These are phyloP conservation scores for Lasiurus borealis DNA, from an alignment of 2,113 vertebrate genomes.

Conservation along the genomic window DNA sequence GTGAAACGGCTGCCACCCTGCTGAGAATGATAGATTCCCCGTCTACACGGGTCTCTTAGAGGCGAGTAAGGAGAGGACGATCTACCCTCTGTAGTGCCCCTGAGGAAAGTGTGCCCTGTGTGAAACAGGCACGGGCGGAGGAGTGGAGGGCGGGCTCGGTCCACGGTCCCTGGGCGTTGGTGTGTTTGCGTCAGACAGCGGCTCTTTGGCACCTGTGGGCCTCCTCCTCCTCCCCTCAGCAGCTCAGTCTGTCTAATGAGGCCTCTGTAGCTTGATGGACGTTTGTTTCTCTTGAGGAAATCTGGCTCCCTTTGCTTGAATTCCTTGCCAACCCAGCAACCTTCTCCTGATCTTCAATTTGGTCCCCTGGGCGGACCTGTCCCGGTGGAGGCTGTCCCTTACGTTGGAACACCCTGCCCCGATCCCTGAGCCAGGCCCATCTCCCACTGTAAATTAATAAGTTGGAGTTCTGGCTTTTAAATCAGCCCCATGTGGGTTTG, in stretches of 20 bases:
- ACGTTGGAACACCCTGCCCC: not conserved
- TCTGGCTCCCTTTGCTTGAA: not conserved
- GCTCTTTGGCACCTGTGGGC: not conserved
- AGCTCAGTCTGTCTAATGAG: not conserved
- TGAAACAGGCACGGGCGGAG: not conserved
- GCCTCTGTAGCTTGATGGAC: not conserved
- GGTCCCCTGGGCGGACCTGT: not conserved
- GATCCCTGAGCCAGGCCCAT: not conserved
- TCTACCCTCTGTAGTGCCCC: not conserved
- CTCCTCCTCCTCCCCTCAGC: accelerated
- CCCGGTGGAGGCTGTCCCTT: not conserved
- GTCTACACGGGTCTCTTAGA: accelerated
- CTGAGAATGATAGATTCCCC: not conserved
- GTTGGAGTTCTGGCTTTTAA: constrained; percentile 45
- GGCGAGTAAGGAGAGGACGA: not conserved
- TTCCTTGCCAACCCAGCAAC: constrained; percentile 42
- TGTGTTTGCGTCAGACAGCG: not conserved
- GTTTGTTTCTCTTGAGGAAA: constrained; percentile 68
- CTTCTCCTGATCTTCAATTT: constrained; percentile 69
- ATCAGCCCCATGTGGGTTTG: constrained; percentile 53
- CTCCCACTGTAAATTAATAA: constrained; percentile 69
- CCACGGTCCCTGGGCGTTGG: accelerated
- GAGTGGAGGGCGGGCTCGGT: not conserved
- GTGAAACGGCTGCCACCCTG: not conserved
- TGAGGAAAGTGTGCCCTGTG: not conserved